phyloP scores from a whole-genome alignment of 2,888 invertebrate species.

The Prenolepis imparis region DNA sequence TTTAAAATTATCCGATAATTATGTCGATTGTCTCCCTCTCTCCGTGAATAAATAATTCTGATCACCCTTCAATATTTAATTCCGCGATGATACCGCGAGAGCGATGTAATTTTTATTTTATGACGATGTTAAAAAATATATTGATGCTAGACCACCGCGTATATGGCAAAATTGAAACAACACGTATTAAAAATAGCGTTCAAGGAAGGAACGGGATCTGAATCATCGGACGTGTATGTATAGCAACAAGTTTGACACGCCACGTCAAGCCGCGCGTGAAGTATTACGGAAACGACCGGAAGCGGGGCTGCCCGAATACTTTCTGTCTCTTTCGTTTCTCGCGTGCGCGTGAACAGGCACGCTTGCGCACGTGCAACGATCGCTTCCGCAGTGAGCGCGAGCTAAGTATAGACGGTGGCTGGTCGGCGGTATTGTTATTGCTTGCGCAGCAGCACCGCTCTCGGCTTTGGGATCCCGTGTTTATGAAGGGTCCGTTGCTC shows the following conservation, averaged over 20 bases:
- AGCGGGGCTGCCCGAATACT: slow-evolving; percentile 69
- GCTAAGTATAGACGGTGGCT: slow-evolving; percentile 79
- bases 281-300: slow-evolving; percentile 71
- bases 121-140: neutral
- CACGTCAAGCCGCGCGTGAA: slow-evolving; percentile 50
- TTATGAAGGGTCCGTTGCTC: slow-evolving; percentile 80
- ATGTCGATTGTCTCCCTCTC: neutral
- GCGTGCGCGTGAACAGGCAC: slow-evolving; percentile 69
- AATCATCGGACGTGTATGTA: slow-evolving; percentile 48
- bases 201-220: slow-evolving; percentile 41
- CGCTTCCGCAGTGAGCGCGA: slow-evolving; percentile 75
- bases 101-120: slow-evolving; percentile 28
- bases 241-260: slow-evolving; percentile 44
- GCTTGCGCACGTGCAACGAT: slow-evolving; percentile 75
- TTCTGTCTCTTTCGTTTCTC: slow-evolving; percentile 58
- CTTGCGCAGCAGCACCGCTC: slow-evolving; percentile 77
- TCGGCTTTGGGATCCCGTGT: slow-evolving; percentile 78
- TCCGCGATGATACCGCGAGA: neutral
- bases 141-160: neutral
- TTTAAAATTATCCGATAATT: slow-evolving; percentile 38
- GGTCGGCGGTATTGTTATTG: slow-evolving; percentile 83
- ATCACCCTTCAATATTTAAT: neutral
- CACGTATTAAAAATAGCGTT: slow-evolving; percentile 48
- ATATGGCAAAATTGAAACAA: neutral
- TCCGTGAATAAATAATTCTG: neutral